Evolutionary conservation across 2,888 invertebrate species (phyloP).

Genomic region (Macrosoma leucophasiata): DNA sequence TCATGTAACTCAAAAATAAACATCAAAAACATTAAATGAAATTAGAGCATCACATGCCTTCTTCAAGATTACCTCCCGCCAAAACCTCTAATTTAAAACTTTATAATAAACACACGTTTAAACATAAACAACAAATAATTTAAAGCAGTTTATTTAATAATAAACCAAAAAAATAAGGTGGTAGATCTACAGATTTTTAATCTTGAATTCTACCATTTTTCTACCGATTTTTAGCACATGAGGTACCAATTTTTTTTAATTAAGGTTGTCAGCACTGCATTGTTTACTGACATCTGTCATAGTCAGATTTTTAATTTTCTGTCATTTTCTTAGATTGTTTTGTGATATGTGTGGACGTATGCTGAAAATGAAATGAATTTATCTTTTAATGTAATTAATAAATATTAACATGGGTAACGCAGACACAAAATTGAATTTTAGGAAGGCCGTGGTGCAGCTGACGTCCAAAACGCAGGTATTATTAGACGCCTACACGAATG

Average conservation of each 20-base stretch:
- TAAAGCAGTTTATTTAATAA: no score
- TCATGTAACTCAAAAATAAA: no score
- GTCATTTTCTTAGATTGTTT: slow-evolving; percentile 32
- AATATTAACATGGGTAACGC: slow-evolving; percentile 92
- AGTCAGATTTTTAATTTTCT: slow-evolving; percentile 26
- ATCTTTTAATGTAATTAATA: slow-evolving; percentile 37
- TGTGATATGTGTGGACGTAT: slow-evolving; percentile 44
- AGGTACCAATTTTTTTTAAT: no score
- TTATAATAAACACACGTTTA: no score
- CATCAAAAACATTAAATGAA: no score
- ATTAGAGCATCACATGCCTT: no score
- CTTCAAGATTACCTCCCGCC: no score
- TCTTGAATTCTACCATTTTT: not conserved
- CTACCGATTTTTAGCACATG: no score
- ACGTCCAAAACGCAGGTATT: slow-evolving; percentile 96
- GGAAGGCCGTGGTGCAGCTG: slow-evolving; percentile 97
- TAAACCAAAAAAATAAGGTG: no score
- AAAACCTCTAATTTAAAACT: no score
- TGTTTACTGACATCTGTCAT: slow-evolving; percentile 19
- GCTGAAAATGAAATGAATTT: slow-evolving; percentile 45
- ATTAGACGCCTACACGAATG: slow-evolving; percentile 21
- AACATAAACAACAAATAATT: no score
- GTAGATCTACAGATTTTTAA: not conserved
- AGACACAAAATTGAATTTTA: slow-evolving; percentile 98
- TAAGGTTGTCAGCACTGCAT: not conserved